Evolutionary conservation across 2,888 invertebrate genomes (phyloP).

Genomic region (Melolontha melolontha): DNA sequence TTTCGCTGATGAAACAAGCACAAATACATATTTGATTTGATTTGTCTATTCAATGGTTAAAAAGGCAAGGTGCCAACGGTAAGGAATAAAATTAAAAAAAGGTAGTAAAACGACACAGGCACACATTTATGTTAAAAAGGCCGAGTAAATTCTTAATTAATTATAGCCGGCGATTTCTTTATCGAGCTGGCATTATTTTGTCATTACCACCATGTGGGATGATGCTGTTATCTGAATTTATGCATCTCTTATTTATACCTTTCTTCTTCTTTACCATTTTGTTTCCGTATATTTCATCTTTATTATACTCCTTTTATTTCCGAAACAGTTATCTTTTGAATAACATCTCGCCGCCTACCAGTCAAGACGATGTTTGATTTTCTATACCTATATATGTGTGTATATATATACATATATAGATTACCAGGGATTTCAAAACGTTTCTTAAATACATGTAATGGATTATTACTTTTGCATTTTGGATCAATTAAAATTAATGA

Average conservation of each 20-base stretch:
- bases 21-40: too few species aligned
- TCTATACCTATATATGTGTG: background rate
- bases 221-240: slow-evolving; percentile 11
- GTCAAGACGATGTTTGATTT: slow-evolving; percentile 24
- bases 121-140: slow-evolving; percentile 22
- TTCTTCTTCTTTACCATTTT: slow-evolving; percentile 16
- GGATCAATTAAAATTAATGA: too few species aligned
- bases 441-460: too few species aligned
- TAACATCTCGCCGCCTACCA: slow-evolving; percentile 14
- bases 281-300: slow-evolving; percentile 3
- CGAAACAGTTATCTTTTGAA: slow-evolving; percentile 25
- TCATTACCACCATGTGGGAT: slow-evolving; percentile 21
- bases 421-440: background rate
- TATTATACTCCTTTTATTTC: slow-evolving; percentile 10
- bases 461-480: too few species aligned
- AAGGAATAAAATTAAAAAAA: too few species aligned
- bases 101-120: background rate
- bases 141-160: slow-evolving; percentile 28
- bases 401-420: too few species aligned
- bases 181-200: slow-evolving; percentile 21
- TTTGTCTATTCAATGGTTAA: too few species aligned
- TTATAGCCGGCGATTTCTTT: slow-evolving; percentile 22
- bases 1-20: too few species aligned
- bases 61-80: too few species aligned
- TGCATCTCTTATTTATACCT: slow-evolving; percentile 9